These are phyloP conservation scores for Lepidurus apus DNA, from an alignment of 1,140 invertebrate genomes.

Conservation along the genomic window DNA sequence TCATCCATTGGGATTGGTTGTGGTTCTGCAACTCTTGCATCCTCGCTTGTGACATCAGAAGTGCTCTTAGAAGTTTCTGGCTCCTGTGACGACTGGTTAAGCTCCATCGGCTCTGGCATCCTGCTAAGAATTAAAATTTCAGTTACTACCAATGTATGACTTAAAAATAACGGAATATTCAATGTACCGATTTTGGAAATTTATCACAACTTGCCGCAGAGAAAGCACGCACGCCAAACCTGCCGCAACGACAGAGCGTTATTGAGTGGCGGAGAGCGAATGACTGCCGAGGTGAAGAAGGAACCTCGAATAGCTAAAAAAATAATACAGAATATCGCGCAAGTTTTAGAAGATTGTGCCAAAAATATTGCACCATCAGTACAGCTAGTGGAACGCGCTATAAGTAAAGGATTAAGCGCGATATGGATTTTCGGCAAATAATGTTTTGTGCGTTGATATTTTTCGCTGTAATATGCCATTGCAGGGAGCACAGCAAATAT, in stretches of 20 bases:
- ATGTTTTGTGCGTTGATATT: not conserved
- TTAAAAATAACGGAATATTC: not conserved
- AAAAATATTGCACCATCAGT: too few species aligned
- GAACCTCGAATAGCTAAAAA: too few species aligned
- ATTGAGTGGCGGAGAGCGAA: too few species aligned
- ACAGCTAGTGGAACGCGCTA: not conserved
- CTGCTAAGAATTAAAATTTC: not conserved
- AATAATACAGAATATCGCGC: too few species aligned
- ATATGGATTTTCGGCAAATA: not conserved
- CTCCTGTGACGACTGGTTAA: not conserved
- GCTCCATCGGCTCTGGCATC: not conserved
- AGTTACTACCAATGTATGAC: not conserved
- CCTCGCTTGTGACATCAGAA: not conserved
- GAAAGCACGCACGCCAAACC: too few species aligned
- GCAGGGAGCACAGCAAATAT: slow-evolving; percentile 50
- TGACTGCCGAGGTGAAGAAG: too few species aligned
- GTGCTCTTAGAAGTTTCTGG: not conserved
- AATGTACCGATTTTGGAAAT: too few species aligned
- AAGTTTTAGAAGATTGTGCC: too few species aligned
- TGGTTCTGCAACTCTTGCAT: not conserved
- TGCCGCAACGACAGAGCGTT: too few species aligned
- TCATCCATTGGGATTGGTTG: not conserved
- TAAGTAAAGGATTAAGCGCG: not conserved
- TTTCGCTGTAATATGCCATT: not conserved
- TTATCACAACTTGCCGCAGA: too few species aligned